phyloP scores from a whole-genome alignment of 2,888 invertebrate genomes.

The Mesorhabditis belari region DNA sequence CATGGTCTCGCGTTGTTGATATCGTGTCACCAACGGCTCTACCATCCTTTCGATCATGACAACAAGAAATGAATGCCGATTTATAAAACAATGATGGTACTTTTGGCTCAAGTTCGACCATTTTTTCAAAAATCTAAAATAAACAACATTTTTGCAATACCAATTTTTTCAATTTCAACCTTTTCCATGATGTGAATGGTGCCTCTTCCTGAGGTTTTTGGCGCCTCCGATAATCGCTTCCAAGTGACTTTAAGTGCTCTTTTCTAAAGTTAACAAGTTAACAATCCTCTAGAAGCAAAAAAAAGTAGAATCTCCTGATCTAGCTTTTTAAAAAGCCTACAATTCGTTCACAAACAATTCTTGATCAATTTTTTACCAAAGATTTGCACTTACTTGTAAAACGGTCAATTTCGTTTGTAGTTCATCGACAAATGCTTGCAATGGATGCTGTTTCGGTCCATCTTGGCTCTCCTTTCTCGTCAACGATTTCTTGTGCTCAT shows the following conservation, averaged over 20 bases:
- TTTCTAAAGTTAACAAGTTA: constrained; percentile 35
- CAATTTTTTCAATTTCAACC: constrained; percentile 12
- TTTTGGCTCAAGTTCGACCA: constrained; percentile 30
- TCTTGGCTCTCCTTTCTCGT: neutral
- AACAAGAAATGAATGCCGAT: constrained; percentile 43
- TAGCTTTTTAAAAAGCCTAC: too few relatives aligned
- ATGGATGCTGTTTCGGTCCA: neutral
- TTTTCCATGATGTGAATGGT: constrained; percentile 49
- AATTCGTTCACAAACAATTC: neutral
- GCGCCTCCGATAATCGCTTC: constrained; percentile 44
- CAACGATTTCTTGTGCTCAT: neutral
- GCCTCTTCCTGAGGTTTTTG: constrained; percentile 43
- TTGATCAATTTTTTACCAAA: neutral
- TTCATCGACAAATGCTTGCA: constrained; percentile 19
- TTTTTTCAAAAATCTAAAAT: constrained; percentile 31
- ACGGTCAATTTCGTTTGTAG: constrained; percentile 19
- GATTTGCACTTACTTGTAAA: constrained; percentile 13
- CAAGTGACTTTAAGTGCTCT: constrained; percentile 44
- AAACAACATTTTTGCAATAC: neutral
- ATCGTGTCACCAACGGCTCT: constrained; percentile 8
- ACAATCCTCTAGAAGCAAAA: too few relatives aligned
- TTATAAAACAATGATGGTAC: constrained; percentile 41
- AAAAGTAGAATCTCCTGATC: too few relatives aligned
- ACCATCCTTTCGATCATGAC: constrained; percentile 30
- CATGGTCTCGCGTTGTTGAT: constrained; percentile 39